Percentiles rank a stretch among this genome's conserved stretches.
phyloP scores from a whole-genome alignment of 2,888 invertebrate species.

The Hydrotaea diabolus region DNA sequence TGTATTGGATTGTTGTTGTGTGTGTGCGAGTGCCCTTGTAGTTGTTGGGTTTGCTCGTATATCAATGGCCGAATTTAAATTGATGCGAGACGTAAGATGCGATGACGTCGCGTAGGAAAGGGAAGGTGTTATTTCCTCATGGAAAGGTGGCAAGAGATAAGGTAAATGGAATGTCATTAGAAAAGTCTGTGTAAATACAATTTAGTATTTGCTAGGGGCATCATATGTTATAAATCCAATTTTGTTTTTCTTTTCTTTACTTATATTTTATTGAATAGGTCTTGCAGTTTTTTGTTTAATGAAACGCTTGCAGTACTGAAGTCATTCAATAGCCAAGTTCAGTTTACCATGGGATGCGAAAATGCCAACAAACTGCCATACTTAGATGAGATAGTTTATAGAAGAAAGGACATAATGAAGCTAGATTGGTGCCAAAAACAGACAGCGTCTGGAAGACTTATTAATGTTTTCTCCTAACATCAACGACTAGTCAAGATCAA shows the following conservation, averaged over 20 bases:
- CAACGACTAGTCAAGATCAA: too few relatives aligned
- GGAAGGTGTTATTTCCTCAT: conserved; percentile 12
- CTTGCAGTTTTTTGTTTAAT: neutral
- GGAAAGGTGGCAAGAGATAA: conserved; percentile 49
- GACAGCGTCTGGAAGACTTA: too few relatives aligned
- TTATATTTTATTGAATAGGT: too few relatives aligned
- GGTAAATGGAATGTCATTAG: neutral
- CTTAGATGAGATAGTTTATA: too few relatives aligned
- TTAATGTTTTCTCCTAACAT: too few relatives aligned
- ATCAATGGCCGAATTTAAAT: conserved; percentile 48
- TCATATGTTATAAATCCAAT: conserved; percentile 1
- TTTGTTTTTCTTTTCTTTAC: neutral
- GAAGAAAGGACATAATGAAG: too few relatives aligned
- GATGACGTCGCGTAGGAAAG: neutral
- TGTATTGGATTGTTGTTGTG: neutral
- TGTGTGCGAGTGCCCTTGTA: neutral
- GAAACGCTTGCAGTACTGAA: too few relatives aligned
- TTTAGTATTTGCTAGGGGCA: neutral
- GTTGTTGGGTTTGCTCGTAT: neutral
- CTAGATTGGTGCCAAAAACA: too few relatives aligned
- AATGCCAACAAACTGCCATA: too few relatives aligned
- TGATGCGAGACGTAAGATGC: conserved; percentile 26
- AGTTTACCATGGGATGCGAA: too few relatives aligned
- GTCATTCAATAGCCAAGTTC: too few relatives aligned
- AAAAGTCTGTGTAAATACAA: conserved; percentile 6